Conservation (phyloP, 2,888 invertebrate species). For the Venusia cambrica region DNA sequence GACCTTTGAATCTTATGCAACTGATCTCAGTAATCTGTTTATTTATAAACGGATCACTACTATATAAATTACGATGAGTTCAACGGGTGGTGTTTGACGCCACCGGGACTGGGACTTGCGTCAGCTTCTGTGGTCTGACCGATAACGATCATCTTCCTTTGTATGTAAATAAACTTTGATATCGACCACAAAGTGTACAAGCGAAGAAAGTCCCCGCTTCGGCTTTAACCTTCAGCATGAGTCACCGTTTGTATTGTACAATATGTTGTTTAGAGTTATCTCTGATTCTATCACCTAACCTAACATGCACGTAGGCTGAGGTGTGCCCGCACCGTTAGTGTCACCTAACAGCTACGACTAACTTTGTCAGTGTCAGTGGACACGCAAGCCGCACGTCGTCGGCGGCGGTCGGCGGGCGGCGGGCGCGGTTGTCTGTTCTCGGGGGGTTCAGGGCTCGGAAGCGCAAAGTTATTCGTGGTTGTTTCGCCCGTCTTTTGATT, state of each 20-base stretch:
- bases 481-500: slow-evolving; percentile 46
- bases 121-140: slow-evolving; percentile 41
- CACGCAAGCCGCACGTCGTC: slow-evolving; percentile 2
- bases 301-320: slow-evolving; percentile 55
- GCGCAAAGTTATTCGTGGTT: slow-evolving; percentile 56
- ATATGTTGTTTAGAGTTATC: slow-evolving; percentile 50
- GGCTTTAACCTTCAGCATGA: slow-evolving; percentile 68
- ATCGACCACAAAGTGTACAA: slow-evolving; percentile 34
- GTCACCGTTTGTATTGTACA: slow-evolving; percentile 63
- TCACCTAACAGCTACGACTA: slow-evolving; percentile 71
- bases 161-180: slow-evolving; percentile 36
- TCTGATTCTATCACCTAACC: slow-evolving; percentile 57
- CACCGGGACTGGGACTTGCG: slow-evolving; percentile 54
- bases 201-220: slow-evolving; percentile 53
- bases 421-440: slow-evolving; percentile 5
- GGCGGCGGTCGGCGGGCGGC: too few species aligned
- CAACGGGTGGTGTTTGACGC: slow-evolving; percentile 43
- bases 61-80: slow-evolving; percentile 5
- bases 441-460: slow-evolving; percentile 24
- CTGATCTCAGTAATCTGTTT: slow-evolving; percentile 53
- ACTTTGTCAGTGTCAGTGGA: slow-evolving; percentile 47
- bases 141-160: slow-evolving; percentile 26
- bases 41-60: slow-evolving; percentile 23
- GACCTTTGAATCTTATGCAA: slow-evolving; percentile 55
- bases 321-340: slow-evolving; percentile 42